Evolutionary conservation across 2,797 vertebrate species (phyloP).

Genomic region (Pitangus sulphuratus): DNA sequence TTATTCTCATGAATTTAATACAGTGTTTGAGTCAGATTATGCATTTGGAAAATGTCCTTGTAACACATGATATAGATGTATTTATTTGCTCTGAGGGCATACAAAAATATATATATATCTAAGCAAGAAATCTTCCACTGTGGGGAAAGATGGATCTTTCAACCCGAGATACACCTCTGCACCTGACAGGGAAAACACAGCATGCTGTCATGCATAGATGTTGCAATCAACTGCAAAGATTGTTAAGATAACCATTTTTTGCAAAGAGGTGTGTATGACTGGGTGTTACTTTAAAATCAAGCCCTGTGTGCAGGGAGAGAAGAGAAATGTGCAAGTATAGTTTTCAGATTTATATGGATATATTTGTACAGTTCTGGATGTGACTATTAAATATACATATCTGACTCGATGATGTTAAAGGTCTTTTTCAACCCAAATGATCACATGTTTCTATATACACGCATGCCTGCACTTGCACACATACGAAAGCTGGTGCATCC

Average conservation of each 20-base stretch:
- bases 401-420: neutral
- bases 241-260: neutral
- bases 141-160: neutral
- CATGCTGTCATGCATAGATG: neutral
- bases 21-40: neutral
- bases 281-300: neutral
- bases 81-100: neutral
- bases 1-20: neutral
- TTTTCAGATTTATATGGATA: neutral
- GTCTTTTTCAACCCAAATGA: neutral
- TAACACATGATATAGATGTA: neutral
- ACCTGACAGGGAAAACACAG: neutral
- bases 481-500: neutral
- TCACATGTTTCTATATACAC: neutral
- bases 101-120: neutral
- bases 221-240: neutral
- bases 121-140: neutral
- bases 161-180: neutral
- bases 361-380: neutral
- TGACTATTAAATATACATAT: neutral
- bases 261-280: neutral
- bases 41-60: neutral
- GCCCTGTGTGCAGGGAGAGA: neutral
- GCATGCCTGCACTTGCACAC: fast-evolving
- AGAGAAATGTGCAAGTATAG: neutral